These are phyloP conservation scores for Grantiella picta DNA, from an alignment of 2,113 vertebrate genomes.

Conservation along the genomic window DNA sequence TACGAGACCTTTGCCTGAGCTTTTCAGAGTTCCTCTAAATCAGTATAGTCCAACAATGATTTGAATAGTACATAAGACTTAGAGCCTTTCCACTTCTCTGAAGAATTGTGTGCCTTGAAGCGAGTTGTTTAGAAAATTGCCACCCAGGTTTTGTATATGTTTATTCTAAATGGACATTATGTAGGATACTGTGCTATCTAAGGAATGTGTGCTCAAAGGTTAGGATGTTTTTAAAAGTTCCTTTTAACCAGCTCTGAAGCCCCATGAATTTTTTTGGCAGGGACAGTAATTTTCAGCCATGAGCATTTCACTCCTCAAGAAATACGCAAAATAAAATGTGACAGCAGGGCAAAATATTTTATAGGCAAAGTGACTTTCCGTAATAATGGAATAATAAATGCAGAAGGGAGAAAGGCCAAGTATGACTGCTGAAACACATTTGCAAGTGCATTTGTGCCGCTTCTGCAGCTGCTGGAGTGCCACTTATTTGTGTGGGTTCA, in stretches of 20 bases:
- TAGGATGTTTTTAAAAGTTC: neutral
- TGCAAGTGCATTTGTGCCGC: neutral
- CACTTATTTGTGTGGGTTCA: neutral
- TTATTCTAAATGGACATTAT: neutral
- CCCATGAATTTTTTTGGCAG: slow-evolving; percentile 31
- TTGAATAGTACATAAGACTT: neutral
- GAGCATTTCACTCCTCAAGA: slow-evolving; percentile 13
- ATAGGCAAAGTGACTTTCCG: slow-evolving; percentile 40
- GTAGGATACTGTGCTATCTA: neutral
- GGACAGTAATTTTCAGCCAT: slow-evolving; percentile 5
- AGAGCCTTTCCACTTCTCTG: neutral
- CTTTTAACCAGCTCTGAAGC: neutral
- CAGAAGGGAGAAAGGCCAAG: slow-evolving; percentile 21
- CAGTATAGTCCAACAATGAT: neutral
- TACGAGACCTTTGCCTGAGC: neutral
- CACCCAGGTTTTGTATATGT: neutral
- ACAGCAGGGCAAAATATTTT: slow-evolving; percentile 47
- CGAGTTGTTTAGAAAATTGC: neutral
- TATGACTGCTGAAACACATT: neutral
- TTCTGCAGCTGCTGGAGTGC: neutral
- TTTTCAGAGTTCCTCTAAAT: neutral
- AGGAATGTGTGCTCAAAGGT: neutral
- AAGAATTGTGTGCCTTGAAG: neutral
- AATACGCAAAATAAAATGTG: slow-evolving; percentile 43
- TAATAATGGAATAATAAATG: slow-evolving; percentile 60